Base-by-base conservation (phyloP, 2,113 vertebrate species). In the Cranoglanis bouderius region DNA sequence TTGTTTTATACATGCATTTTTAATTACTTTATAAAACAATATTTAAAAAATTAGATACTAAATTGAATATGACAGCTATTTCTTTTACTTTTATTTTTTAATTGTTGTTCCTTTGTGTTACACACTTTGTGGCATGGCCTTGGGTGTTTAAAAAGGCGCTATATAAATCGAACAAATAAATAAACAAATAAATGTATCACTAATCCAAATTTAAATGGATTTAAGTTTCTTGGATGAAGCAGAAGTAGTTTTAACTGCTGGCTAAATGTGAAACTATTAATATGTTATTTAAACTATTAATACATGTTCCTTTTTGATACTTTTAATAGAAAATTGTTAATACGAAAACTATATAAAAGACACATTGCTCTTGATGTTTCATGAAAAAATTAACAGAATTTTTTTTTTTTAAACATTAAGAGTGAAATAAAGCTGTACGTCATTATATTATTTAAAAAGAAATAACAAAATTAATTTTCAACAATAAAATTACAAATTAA, bases 1-100 rank as follows among this genome's bases (percentile, higher is more conserved):
- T n/a, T 4, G 29, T n/a, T n/a, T n/a, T 13, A 65, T n/a, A 4
- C 0, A 13, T 12, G 1, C n/a, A 9, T 2, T 13, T n/a, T 65
- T 13, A 13, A 13, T 32, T 65, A 21, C 5, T 59, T 59, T 24
- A 59, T 59, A 21, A 29, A 65, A 9, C 14, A 18, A 55, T 3
- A 46, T 29, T 13, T 5, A 46, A 26, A 77, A 35, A 29, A 72
- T 38, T 43, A 0, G 6, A 43, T 12, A 26, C 40, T 77, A 26
- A 46, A 43, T 0, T 74, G 16, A 70, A 70, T 7, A 6, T 2
- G 6, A 6, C 5, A 19, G 67, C 21, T 75, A 40, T 40, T 24
- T 12, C 6, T 74, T 9, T 29, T 9, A 70, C 32, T 5, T 35
- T 14, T 35, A 38, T 38, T 38, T 40, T 19, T 72, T 2, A 35